Conservation (phyloP, 2,797 vertebrate species). For the Oophaga sylvatica region DNA sequence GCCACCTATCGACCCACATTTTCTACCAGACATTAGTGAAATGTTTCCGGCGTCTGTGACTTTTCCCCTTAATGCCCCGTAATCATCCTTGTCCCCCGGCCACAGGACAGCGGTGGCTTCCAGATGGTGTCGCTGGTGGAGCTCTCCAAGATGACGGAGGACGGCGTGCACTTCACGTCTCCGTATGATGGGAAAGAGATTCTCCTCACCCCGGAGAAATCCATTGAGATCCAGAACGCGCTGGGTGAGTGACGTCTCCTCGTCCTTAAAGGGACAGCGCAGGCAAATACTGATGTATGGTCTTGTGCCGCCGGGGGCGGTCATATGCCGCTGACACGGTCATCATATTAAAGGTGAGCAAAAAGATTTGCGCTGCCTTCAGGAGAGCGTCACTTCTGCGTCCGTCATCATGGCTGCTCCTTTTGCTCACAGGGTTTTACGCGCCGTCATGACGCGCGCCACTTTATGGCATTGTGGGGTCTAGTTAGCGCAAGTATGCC, state of each 20-base stretch:
- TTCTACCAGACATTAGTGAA: neutral
- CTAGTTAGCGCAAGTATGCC: too few relatives aligned
- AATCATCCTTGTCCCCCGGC: neutral
- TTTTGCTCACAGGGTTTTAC: too few relatives aligned
- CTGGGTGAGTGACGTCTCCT: slow-evolving; percentile 76
- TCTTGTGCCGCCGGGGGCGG: too few relatives aligned
- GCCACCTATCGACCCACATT: neutral
- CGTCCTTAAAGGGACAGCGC: too few relatives aligned
- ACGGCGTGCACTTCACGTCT: slow-evolving; percentile 88
- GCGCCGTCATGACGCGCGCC: too few relatives aligned
- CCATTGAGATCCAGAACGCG: slow-evolving; percentile 90
- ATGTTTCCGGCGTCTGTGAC: neutral
- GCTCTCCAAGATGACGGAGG: slow-evolving; percentile 88
- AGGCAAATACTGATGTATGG: too few relatives aligned
- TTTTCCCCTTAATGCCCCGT: neutral
- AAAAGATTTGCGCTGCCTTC: too few relatives aligned
- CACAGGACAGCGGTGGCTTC: slow-evolving; percentile 92
- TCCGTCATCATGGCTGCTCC: too few relatives aligned
- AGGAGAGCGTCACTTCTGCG: too few relatives aligned
- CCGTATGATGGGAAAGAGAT: slow-evolving; percentile 86
- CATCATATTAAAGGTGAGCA: too few relatives aligned
- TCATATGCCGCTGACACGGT: too few relatives aligned
- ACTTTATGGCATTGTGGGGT: too few relatives aligned
- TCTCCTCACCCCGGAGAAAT: slow-evolving; percentile 87
- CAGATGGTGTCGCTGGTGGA: slow-evolving; percentile 95